These are phyloP conservation scores for Ctenoplectra terminalis DNA, from an alignment of 1,140 invertebrate species.

Conservation along the genomic window DNA sequence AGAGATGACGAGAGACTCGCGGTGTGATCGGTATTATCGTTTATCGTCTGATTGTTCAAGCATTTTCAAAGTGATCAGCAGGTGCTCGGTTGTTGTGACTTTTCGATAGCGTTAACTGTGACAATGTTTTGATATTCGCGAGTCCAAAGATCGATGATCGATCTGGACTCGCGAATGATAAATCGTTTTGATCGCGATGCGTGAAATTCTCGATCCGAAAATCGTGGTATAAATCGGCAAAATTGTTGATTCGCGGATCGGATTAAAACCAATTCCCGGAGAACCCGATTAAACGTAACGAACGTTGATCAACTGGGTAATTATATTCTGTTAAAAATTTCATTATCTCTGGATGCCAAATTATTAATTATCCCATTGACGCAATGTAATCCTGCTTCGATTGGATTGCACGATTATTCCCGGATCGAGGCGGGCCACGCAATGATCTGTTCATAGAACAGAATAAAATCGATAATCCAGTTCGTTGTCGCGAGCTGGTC, in stretches of 20 bases:
- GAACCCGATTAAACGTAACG: background rate
- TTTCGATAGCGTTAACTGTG: background rate
- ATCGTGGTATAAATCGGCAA: background rate
- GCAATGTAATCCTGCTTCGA: background rate
- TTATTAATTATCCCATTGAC: background rate
- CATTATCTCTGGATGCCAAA: background rate
- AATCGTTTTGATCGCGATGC: background rate
- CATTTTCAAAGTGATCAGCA: slow-evolving; percentile 64
- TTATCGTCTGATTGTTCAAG: slow-evolving; percentile 75
- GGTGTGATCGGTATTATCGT: slow-evolving; percentile 6
- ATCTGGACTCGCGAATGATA: background rate
- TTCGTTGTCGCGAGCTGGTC: background rate
- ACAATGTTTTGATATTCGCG: background rate
- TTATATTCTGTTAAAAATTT: background rate
- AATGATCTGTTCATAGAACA: slow-evolving; percentile 7
- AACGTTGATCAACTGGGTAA: background rate
- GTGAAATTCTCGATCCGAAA: slow-evolving; percentile 14
- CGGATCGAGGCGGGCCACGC: background rate
- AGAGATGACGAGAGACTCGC: slow-evolving; percentile 31
- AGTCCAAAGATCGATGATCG: background rate
- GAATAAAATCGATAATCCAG: background rate
- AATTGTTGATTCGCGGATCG: background rate
- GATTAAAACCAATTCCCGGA: background rate
- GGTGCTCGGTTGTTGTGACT: slow-evolving; percentile 54
- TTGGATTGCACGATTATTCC: background rate